Base-by-base conservation (phyloP, 1,140 invertebrate genomes). In the Drosophila neocordata region DNA sequence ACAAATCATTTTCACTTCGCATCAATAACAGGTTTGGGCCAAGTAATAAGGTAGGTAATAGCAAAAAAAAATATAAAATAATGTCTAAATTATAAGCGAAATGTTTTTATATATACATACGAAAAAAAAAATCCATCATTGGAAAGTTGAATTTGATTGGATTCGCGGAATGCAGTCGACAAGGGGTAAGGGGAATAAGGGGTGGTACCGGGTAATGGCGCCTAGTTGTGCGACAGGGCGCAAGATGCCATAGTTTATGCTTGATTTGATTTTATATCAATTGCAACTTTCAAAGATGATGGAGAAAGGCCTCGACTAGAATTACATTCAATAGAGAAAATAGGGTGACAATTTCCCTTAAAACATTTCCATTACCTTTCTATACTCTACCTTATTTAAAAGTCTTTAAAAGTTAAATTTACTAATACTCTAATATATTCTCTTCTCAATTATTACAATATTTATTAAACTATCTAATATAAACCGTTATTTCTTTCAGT, bases 61-160 rank as follows among this genome's bases (percentile, higher is more conserved):
- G 52, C n/a, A 74, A 44, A 38, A 37, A 71, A 72, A 68, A 67
- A 63, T 12, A 59, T 64, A 56, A 55, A 38, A 75, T 69, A 76
- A 69, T 69, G 24, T 61, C 70, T 37, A 76, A 77, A 77, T 73
- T 77, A 73, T 77, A 65, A 77, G 65, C 65, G 65, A 64, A 31
- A 55, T 59, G 69, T 24, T 24, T 24, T 24, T 24, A 24, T 24
- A 24, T 24, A 24, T 24, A 24, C 4, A 24, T 24, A 1, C 4
- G 1, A 24, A 1, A 0, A 55, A 52, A 62, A 69, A 77, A 69
- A 73, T 73, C 20, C 70, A 77, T 77, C 73, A 77, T 77, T 77
- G 70, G 73, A 77, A 77, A 77, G 73, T 77, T 77, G 73, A 56
- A 77, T 73, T 77, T 73, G 70, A 77, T 77, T 77, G 73, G 60